Percentiles rank a stretch among this genome's conserved stretches.
phyloP scores from a whole-genome alignment of 2,888 invertebrate genomes.

The Yponomeuta sedellus region DNA sequence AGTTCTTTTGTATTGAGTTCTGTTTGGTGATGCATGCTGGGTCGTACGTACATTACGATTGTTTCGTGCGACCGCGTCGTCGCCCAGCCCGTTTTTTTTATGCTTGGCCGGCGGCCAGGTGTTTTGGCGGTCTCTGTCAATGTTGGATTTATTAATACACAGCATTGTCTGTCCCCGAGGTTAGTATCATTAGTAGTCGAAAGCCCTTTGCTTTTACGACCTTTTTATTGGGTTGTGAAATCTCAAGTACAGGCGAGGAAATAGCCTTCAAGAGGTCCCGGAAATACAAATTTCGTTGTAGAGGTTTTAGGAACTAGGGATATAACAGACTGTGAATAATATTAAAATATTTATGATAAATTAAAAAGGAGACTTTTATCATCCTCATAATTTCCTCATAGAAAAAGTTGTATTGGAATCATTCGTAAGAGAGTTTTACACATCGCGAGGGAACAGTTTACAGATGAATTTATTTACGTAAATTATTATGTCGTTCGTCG shows the following conservation, averaged over 20 bases:
- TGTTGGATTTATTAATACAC: constrained; percentile 74
- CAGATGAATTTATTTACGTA: neutral
- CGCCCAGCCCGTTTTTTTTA: constrained; percentile 51
- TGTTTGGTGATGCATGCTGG: neutral
- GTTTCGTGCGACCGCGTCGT: constrained; percentile 24
- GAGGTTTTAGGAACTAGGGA: no score
- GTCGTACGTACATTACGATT: constrained; percentile 38
- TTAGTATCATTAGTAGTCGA: constrained; percentile 33
- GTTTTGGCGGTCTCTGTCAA: constrained; percentile 76
- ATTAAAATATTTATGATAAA: no score
- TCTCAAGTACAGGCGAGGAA: no score
- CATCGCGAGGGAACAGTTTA: neutral
- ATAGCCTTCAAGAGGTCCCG: no score
- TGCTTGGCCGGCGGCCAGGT: constrained; percentile 60
- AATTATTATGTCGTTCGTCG: neutral
- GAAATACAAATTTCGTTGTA: no score
- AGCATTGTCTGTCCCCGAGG: constrained; percentile 50
- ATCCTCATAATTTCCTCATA: no score
- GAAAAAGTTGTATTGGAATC: no score
- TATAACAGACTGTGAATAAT: no score
- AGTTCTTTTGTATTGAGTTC: neutral
- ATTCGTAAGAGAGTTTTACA: neutral
- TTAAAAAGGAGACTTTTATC: no score
- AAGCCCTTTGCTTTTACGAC: constrained; percentile 17
- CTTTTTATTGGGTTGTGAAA: neutral